Percentiles rank a stretch among this genome's conserved stretches.
Evolutionary conservation across 1,140 invertebrate genomes (phyloP).

Genomic region (Sycophila sp.): DNA sequence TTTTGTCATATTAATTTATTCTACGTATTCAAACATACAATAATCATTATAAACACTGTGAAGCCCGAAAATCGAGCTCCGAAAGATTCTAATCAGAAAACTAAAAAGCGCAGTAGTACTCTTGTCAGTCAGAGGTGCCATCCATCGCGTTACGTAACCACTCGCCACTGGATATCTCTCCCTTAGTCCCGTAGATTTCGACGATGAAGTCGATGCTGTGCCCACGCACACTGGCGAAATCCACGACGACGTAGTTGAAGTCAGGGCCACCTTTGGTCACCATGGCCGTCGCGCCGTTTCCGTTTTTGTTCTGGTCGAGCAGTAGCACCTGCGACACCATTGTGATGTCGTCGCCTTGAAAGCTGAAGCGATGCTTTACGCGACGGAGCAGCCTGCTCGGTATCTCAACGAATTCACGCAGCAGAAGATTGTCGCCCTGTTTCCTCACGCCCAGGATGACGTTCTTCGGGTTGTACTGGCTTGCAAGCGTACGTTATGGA

Average conservation of each 20-base stretch:
- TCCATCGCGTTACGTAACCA: no score
- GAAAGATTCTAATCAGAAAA: no score
- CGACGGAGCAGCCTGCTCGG: neutral
- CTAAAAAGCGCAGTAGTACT: no score
- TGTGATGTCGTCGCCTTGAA: neutral
- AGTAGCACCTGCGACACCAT: neutral
- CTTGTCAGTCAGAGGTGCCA: no score
- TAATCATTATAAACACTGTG: no score
- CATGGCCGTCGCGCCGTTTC: neutral
- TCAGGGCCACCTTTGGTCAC: slow-evolving; percentile 23
- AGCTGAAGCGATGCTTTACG: neutral
- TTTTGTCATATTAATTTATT: no score
- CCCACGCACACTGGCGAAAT: slow-evolving; percentile 60
- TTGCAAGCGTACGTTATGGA: no score
- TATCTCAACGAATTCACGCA: neutral
- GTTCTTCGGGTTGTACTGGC: no score
- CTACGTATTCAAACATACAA: no score
- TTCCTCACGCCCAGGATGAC: neutral
- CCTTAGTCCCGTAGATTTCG: slow-evolving; percentile 52
- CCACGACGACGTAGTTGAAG: slow-evolving; percentile 47
- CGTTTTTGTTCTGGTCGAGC: slow-evolving; percentile 10
- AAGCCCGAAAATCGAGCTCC: no score
- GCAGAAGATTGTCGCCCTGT: neutral
- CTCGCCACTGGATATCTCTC: no score
- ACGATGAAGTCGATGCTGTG: slow-evolving; percentile 62